phyloP scores from a whole-genome alignment of 1,140 invertebrate genomes.

The Drosophila navojoa region DNA sequence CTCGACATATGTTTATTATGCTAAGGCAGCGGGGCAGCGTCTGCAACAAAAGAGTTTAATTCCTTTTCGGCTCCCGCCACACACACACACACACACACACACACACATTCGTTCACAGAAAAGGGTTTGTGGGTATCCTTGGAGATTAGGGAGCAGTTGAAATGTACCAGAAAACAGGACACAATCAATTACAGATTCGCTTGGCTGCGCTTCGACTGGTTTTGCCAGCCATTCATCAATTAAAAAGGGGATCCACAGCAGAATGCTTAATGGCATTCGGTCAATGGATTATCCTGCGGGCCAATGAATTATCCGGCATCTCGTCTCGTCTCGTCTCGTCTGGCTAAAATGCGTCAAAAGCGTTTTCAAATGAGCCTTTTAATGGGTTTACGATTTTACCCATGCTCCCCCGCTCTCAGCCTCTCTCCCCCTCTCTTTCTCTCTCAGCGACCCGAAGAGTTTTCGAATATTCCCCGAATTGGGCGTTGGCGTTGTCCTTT shows the following conservation, averaged over 20 bases:
- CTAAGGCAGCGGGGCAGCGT: constrained; percentile 20
- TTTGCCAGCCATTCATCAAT: constrained; percentile 32
- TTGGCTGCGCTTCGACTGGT: constrained; percentile 6
- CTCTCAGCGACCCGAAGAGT: neutral
- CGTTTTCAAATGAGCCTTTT: constrained; percentile 77
- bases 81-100: neutral
- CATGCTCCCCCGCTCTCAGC: neutral
- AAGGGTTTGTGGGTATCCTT: constrained; percentile 21
- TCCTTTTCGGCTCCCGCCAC: constrained; percentile 7
- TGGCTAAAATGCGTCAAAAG: constrained; percentile 66
- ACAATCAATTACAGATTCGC: constrained; percentile 44
- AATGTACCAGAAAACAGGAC: constrained; percentile 23
- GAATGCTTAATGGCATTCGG: constrained; percentile 32
- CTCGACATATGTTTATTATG: constrained; percentile 40
- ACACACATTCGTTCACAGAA: neutral
- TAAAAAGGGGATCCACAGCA: constrained; percentile 29
- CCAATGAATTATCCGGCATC: too few species aligned
- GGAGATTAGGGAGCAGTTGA: constrained; percentile 12
- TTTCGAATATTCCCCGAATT: constrained; percentile 17
- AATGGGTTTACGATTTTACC: constrained; percentile 72
- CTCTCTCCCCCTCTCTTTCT: too few species aligned
- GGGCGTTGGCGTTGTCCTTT: constrained; percentile 58
- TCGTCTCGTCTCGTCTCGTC: constrained; percentile 5
- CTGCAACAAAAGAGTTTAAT: constrained; percentile 30
- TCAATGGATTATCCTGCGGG: constrained; percentile 31